Evolutionary conservation across 1,140 invertebrate species (phyloP), one percentile per base, ranked within the genome.

Genomic region (Micrasema longulum): DNA sequence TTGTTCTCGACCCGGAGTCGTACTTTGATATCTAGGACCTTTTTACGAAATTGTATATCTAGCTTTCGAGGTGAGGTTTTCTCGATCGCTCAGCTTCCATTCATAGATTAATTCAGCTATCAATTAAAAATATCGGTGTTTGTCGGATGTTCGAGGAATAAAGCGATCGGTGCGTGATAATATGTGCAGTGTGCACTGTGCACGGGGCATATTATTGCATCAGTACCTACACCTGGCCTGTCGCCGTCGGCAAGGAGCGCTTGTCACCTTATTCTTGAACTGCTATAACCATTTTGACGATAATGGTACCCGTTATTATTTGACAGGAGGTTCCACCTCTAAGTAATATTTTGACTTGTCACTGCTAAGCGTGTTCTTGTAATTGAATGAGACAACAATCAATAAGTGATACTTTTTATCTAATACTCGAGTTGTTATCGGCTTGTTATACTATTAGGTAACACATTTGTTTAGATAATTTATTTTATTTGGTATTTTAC

Each of bases 1-100:
- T 60, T 60, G 55, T 60, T 60, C 55, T 60, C 55, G n/a, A n/a
- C 16, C 9, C 16, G 36, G 16, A 41, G 38, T 60, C 18, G 36
- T 38, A 38, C 55, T 43, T 41, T 16, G 10, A 38, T 60, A 60
- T 18, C 20, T 55, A 26, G 26, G 23, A 48, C 16, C 47, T 22
- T 48, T 22, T 31, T 31, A 31, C 26, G 7, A 31, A 31, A 31
- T 31, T 31, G 26, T 31, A 7, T 31, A 31, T 31, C n/a, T 31
- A 7, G 26, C 26, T 2, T 7, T 31, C 26, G 26, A 4, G 3
- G 26, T 4, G 26, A 31, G 26, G 7, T 31, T 31, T 31, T 31
- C 41, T n/a, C 14, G 11, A 45, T 45, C 41, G 11, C 12, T 45
- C 41, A 11, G 41, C 41, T 4, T 31, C 7, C 2, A 31, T 4